Evolutionary conservation across 1,140 invertebrate genomes (phyloP).

Genomic region (Cotesia vestalis): DNA sequence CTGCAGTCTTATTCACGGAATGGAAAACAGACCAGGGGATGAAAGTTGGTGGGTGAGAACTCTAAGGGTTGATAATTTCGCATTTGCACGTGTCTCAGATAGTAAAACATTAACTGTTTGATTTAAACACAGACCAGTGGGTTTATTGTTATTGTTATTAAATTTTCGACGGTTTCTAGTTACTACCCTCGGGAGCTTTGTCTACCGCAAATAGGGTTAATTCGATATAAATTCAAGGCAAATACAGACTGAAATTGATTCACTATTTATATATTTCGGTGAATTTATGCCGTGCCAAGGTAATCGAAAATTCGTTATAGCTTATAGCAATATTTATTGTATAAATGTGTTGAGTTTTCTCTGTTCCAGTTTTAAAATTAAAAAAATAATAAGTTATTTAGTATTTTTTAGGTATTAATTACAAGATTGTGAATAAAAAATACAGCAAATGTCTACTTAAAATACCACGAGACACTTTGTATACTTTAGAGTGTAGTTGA

Average conservation of each 20-base stretch:
- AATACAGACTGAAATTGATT: conserved; percentile 43
- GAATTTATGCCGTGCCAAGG: too few species aligned
- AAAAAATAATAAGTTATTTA: too few species aligned
- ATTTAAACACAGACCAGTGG: conserved; percentile 24
- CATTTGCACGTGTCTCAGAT: conserved; percentile 21
- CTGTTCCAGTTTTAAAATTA: too few species aligned
- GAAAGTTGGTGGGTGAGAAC: not conserved
- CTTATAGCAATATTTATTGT: too few species aligned
- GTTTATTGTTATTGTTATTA: conserved; percentile 49
- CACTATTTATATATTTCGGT: not conserved
- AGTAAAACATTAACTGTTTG: conserved; percentile 21
- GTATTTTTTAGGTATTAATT: too few species aligned
- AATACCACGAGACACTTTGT: too few species aligned
- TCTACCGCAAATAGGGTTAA: conserved; percentile 47
- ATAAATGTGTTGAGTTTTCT: too few species aligned
- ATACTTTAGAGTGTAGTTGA: conserved; percentile 3
- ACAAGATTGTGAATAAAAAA: too few species aligned
- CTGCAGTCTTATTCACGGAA: conserved; percentile 1
- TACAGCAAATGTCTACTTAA: too few species aligned
- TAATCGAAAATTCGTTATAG: too few species aligned
- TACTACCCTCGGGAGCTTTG: conserved; percentile 35
- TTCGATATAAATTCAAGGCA: conserved; percentile 53
- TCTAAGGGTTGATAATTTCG: conserved; percentile 20
- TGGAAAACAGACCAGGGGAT: not conserved
- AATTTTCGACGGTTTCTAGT: conserved; percentile 45